Evolutionary conservation across 2,888 invertebrate species (phyloP).

Genomic region (Euproctis similis): DNA sequence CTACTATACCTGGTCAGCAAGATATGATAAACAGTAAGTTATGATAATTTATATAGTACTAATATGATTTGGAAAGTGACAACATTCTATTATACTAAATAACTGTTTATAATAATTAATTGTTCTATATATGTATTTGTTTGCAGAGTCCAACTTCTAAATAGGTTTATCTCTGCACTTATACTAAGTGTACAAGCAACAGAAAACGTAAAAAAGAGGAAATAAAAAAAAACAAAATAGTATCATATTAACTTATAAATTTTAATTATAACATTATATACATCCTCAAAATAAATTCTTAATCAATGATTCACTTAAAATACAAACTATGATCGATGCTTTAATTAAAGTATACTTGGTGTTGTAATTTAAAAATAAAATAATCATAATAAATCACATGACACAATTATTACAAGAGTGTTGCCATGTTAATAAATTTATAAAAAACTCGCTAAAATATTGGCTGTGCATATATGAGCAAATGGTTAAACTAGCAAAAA

Average conservation of each 20-base stretch:
- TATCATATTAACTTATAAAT: neutral
- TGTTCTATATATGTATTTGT: slow-evolving; percentile 1
- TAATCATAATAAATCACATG: slow-evolving; percentile 36
- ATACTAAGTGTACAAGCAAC: slow-evolving; percentile 13
- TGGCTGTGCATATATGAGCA: slow-evolving; percentile 58
- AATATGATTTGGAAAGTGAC: too few species aligned
- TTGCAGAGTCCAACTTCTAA: slow-evolving; percentile 3
- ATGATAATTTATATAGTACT: too few species aligned
- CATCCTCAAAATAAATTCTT: slow-evolving; percentile 28
- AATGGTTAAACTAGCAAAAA: slow-evolving; percentile 48
- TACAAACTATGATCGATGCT: slow-evolving; percentile 27
- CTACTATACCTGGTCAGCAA: too few species aligned
- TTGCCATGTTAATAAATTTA: slow-evolving; percentile 20
- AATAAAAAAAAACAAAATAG: too few species aligned
- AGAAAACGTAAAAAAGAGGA: slow-evolving; percentile 1
- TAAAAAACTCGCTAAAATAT: slow-evolving; percentile 26
- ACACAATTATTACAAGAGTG: slow-evolving; percentile 19
- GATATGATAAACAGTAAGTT: too few species aligned
- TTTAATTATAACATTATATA: slow-evolving; percentile 26
- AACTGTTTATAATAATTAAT: slow-evolving; percentile 1
- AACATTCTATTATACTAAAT: slow-evolving; percentile 2
- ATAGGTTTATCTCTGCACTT: slow-evolving; percentile 19
- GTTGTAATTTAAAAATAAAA: slow-evolving; percentile 24
- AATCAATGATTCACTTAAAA: slow-evolving; percentile 23
- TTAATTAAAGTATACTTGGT: slow-evolving; percentile 26